phyloP scores from a whole-genome alignment of 2,113 vertebrate species.

The Neolamprologus kungweensis region DNA sequence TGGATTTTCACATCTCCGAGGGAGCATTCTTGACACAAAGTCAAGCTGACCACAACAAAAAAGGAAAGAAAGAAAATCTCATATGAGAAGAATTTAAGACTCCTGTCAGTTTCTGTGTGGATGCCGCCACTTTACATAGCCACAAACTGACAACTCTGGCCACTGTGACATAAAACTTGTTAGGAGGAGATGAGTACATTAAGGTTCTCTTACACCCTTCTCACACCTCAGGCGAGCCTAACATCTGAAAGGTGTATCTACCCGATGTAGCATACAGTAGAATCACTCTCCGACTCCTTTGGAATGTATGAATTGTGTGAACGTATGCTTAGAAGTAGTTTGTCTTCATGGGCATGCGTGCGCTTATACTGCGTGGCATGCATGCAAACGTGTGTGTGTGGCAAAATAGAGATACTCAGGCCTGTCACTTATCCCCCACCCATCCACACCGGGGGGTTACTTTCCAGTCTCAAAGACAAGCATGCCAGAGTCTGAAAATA shows the following conservation, averaged over 20 bases:
- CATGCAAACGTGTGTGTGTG: background rate
- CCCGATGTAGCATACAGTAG: background rate
- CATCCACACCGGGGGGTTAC: constrained; percentile 54
- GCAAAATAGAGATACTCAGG: constrained; percentile 58
- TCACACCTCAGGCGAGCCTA: background rate
- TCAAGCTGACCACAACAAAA: constrained; percentile 54
- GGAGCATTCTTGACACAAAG: constrained; percentile 21
- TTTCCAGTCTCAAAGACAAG: constrained; percentile 70
- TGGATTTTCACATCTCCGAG: background rate
- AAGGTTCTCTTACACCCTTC: background rate
- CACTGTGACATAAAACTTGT: constrained; percentile 5
- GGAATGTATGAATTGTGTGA: background rate
- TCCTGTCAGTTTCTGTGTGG: constrained; percentile 16
- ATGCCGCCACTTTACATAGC: constrained; percentile 35
- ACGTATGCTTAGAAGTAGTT: background rate
- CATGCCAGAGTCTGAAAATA: constrained; percentile 84
- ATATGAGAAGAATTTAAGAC: constrained; percentile 32
- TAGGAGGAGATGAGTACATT: background rate
- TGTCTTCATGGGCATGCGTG: background rate
- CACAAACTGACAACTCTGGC: background rate
- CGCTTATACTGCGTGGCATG: background rate
- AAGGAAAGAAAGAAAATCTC: constrained; percentile 34
- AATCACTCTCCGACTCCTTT: background rate
- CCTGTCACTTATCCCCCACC: constrained; percentile 60
- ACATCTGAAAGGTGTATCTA: background rate